Conservation (phyloP, 2,888 invertebrate species). For the Crocallis elinguaria region DNA sequence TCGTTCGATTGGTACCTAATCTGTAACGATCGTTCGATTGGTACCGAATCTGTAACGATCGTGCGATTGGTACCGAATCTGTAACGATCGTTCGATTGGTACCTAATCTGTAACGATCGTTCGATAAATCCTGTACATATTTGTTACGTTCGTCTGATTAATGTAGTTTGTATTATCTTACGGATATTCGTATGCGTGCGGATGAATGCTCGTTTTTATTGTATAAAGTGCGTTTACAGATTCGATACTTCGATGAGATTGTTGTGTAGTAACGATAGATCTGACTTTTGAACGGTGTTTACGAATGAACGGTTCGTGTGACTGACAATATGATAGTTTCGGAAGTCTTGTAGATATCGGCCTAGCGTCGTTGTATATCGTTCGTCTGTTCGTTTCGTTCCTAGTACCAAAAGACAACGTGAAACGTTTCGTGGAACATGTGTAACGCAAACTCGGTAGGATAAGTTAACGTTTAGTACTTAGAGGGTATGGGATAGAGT, state of each 20-base stretch:
- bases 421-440: constrained; percentile 11
- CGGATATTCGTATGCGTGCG: constrained; percentile 33
- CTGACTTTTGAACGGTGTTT: constrained; percentile 45
- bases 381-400: constrained; percentile 6
- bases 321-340: constrained; percentile 39
- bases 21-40: constrained; percentile 40
- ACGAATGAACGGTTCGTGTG: constrained; percentile 47
- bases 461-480: constrained; percentile 72
- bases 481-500: constrained; percentile 64
- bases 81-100: constrained; percentile 35
- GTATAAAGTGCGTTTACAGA: constrained; percentile 39
- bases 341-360: constrained; percentile 49
- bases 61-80: constrained; percentile 40
- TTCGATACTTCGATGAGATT: constrained; percentile 47
- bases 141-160: constrained; percentile 51
- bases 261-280: constrained; percentile 53
- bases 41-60: constrained; percentile 55
- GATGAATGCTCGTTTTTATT: constrained; percentile 29
- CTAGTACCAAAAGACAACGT: constrained; percentile 34
- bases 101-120: constrained; percentile 33
- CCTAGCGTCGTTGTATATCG: constrained; percentile 46
- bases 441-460: constrained; percentile 44
- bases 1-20: constrained; percentile 27
- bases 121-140: constrained; percentile 58
- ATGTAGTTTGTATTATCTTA: constrained; percentile 50